These are phyloP conservation scores for Apostichopus californicus DNA, from an alignment of 35 echinoderm and acorn worm species.

Conservation along the genomic window DNA sequence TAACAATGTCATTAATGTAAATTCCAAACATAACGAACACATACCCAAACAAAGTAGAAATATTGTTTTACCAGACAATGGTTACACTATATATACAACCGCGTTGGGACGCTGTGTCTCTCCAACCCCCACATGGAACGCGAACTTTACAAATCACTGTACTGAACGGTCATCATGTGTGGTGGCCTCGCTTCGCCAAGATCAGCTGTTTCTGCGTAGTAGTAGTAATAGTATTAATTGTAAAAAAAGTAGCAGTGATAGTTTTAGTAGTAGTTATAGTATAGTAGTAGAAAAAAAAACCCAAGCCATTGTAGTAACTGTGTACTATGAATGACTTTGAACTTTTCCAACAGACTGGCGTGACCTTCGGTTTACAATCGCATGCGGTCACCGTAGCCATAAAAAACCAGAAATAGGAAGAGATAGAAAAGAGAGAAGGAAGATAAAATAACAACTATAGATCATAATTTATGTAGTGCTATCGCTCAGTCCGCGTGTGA, in stretches of 20 bases:
- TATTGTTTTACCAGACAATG: too few relatives aligned
- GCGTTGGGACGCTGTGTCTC: background rate
- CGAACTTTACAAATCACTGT: background rate
- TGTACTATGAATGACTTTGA: constrained; percentile 22
- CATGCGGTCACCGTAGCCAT: constrained; percentile 1
- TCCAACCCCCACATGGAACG: background rate
- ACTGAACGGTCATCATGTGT: background rate
- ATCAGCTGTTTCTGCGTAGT: background rate
- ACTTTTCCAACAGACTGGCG: background rate
- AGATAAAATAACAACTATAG: too few relatives aligned
- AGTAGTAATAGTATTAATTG: background rate
- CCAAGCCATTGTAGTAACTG: background rate
- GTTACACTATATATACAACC: background rate
- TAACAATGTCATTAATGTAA: too few relatives aligned
- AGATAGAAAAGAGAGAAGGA: too few relatives aligned
- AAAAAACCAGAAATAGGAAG: background rate
- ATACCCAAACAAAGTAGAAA: too few relatives aligned
- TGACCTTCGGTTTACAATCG: constrained; percentile 11
- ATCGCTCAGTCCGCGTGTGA: too few relatives aligned
- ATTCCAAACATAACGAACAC: too few relatives aligned
- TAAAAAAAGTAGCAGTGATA: background rate
- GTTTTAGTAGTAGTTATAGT: too few relatives aligned
- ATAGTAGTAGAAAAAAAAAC: too few relatives aligned
- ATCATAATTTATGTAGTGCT: too few relatives aligned
- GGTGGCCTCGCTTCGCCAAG: background rate